These are phyloP conservation scores for Silvanus unidentatus DNA, from an alignment of 2,888 invertebrate genomes.

Conservation along the genomic window DNA sequence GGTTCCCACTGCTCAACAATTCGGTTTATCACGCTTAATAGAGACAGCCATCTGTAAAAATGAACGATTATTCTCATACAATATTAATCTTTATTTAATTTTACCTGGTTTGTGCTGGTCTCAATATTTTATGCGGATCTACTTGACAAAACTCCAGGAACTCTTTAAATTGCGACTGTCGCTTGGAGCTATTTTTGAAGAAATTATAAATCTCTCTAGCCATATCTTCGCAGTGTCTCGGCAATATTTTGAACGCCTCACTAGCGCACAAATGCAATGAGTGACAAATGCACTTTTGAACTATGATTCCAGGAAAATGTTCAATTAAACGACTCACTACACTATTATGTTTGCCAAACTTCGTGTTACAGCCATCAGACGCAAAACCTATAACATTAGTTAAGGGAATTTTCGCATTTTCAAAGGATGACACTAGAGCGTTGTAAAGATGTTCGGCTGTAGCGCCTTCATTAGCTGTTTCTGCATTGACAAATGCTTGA, in stretches of 20 bases:
- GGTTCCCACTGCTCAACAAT: conserved; percentile 25
- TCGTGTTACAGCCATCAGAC: conserved; percentile 35
- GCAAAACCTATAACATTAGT: conserved; percentile 37
- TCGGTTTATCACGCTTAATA: conserved; percentile 30
- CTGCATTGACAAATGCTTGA: conserved; percentile 3
- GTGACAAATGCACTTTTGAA: conserved; percentile 36
- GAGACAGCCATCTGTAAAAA: too few species aligned
- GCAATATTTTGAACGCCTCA: conserved; percentile 32
- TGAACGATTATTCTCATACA: too few species aligned
- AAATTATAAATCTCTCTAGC: conserved; percentile 29
- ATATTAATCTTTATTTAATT: too few species aligned
- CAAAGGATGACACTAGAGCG: conserved; percentile 14
- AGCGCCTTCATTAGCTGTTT: background rate
- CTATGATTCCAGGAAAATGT: conserved; percentile 28
- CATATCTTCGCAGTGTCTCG: conserved; percentile 32
- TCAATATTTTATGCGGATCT: conserved; percentile 15
- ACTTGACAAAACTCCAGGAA: conserved; percentile 17
- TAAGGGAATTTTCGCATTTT: conserved; percentile 22
- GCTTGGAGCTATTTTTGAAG: conserved; percentile 23
- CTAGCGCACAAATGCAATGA: conserved; percentile 34
- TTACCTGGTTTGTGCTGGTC: conserved; percentile 17
- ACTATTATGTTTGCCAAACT: conserved; percentile 34
- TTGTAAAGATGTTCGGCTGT: conserved; percentile 11
- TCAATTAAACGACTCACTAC: conserved; percentile 29
- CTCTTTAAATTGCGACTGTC: conserved; percentile 15